A percentile compares a stretch with the other conserved stretches of the same genome.
These are phyloP conservation scores for Hesperia comma DNA, from an alignment of 2,888 invertebrate species.

Conservation along the genomic window DNA sequence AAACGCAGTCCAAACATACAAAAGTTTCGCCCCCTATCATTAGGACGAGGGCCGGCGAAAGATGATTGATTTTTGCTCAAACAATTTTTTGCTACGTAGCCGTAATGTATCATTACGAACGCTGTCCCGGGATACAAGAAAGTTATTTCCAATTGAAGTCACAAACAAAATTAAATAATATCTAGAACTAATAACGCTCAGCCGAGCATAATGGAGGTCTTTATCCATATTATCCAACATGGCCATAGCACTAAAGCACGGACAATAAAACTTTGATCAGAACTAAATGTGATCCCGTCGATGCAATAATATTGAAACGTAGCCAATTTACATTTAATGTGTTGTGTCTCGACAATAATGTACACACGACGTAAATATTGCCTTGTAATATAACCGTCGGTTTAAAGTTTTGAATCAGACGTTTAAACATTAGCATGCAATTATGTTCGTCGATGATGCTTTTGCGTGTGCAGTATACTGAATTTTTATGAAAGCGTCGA, in stretches of 20 bases:
- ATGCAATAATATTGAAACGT: conserved; percentile 35
- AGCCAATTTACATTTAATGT: conserved; percentile 36
- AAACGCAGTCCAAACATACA: conserved; percentile 7
- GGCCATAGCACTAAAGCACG: conserved; percentile 26
- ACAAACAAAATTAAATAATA: conserved; percentile 25
- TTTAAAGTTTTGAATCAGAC: conserved; percentile 20
- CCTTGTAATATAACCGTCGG: conserved; percentile 6
- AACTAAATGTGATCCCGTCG: conserved; percentile 27
- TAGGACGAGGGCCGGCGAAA: background rate
- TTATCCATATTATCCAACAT: conserved; percentile 34
- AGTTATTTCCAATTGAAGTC: conserved; percentile 24
- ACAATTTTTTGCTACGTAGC: conserved; percentile 8
- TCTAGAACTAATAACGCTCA: conserved; percentile 27
- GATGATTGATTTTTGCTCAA: conserved; percentile 9
- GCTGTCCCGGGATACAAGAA: background rate
- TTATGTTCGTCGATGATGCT: too few species aligned
- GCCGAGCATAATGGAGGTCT: conserved; percentile 26
- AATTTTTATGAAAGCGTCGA: too few species aligned
- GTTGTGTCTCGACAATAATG: conserved; percentile 27
- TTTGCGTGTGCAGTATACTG: too few species aligned
- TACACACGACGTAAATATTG: conserved; percentile 8
- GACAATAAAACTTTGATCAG: conserved; percentile 35
- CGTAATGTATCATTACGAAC: conserved; percentile 7
- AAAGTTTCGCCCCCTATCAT: conserved; percentile 4
- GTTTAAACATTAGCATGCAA: too few species aligned